phyloP scores from a whole-genome alignment of 2,113 vertebrate species.

The Natator depressus region DNA sequence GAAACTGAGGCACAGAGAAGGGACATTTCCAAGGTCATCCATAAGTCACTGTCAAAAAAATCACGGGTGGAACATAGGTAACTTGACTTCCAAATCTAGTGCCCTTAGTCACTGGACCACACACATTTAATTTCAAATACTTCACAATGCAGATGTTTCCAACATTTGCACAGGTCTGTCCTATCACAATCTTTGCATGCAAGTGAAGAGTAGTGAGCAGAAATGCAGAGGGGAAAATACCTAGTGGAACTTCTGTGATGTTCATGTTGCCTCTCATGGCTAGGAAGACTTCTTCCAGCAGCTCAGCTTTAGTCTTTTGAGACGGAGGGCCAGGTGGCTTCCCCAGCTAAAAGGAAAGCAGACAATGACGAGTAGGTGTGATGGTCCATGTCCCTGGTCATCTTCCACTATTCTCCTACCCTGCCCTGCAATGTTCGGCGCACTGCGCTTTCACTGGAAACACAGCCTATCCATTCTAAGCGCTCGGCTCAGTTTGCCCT shows the following conservation, averaged over 20 bases:
- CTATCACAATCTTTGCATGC: background rate
- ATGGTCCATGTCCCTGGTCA: fast-evolving
- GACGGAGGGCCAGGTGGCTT: constrained; percentile 48
- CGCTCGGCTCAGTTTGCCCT: background rate
- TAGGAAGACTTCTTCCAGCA: constrained; percentile 77
- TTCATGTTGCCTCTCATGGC: constrained; percentile 76
- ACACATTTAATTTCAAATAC: background rate
- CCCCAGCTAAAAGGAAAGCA: constrained; percentile 18
- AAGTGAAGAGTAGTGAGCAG: fast-evolving
- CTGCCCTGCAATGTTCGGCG: background rate
- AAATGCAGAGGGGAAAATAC: constrained; percentile 51
- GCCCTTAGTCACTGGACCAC: background rate
- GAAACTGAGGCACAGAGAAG: background rate
- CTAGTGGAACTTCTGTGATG: constrained; percentile 75
- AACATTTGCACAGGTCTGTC: background rate
- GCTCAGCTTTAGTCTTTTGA: constrained; percentile 65
- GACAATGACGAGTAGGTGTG: background rate
- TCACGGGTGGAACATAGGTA: background rate
- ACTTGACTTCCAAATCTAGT: background rate
- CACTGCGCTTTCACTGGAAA: background rate
- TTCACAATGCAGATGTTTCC: background rate
- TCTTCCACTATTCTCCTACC: background rate
- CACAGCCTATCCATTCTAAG: background rate
- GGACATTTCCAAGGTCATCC: background rate
- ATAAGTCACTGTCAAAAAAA: background rate